Base-by-base conservation (phyloP, 2,888 invertebrate species). In the Drosophila leonis region DNA sequence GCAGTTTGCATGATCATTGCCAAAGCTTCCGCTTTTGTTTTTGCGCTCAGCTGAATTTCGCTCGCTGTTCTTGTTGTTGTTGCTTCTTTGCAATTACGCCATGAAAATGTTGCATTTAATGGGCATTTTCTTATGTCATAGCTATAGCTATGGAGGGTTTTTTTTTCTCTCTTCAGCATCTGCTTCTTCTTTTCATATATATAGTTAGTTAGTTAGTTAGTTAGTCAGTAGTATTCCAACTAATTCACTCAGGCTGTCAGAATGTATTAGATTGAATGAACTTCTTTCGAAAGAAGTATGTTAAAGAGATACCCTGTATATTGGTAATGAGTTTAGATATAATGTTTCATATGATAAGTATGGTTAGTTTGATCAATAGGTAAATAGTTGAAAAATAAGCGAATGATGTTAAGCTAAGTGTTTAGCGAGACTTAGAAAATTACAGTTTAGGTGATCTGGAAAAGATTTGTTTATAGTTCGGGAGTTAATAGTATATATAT, bases 21-120 rank as follows among this genome's bases (percentile, higher is more conserved):
- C 88, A 81, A 78, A 88, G 90, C 91, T 90, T 90, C 91, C 88
- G 88, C 89, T 90, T 88, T 90, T 82, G 88, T 86, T 89, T 87
- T 80, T 80, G 73, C 71, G 75, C 68, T 83, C 69, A 81, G 75
- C 65, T 82, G 73, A 80, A 77, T 80, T 80, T 81, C 24, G 61
- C 69, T 64, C 24, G 39, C 41, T 72, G 31, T 62, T 68, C 27
- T 61, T 65, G 24, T 57, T 24, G 24, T 24, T 24, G 24, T 24
- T 24, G 54, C 63, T 67, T 80, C 76, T 79, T 80, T 82, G 87
- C 85, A 89, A 89, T 89, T 89, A 89, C 85, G 82, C 68, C 75
- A 87, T 86, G 84, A 86, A 89, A 89, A 86, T 89, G 89, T 87
- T 86, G 89, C 85, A 88, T 86, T 88, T 86, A 83, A 82, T 75